Conservation (phyloP, 2,888 invertebrate genomes). For the Formica aserva region DNA sequence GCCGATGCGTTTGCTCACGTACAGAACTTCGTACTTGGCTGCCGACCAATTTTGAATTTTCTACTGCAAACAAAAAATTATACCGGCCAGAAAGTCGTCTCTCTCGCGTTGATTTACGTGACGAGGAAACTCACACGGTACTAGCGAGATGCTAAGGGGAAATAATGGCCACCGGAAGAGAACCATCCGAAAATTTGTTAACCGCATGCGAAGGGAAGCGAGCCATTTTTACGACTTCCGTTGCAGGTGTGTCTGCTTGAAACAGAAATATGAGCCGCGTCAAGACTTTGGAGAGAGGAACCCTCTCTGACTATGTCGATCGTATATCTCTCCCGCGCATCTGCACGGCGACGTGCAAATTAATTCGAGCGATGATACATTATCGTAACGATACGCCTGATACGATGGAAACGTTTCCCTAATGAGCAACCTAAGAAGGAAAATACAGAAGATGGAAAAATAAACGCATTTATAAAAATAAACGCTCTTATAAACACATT, state of each 20-base stretch:
- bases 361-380: conserved; percentile 59
- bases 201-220: conserved; percentile 57
- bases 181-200: conserved; percentile 70
- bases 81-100: conserved; percentile 24
- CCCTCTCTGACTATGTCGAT: conserved; percentile 46
- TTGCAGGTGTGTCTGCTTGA: conserved; percentile 54
- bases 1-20: background rate
- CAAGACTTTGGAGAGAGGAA: conserved; percentile 22
- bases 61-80: conserved; percentile 9
- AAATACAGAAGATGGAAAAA: background rate
- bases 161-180: conserved; percentile 67
- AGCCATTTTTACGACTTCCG: conserved; percentile 64
- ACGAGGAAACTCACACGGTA: conserved; percentile 14
- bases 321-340: conserved; percentile 34
- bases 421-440: conserved; percentile 11
- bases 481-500: background rate
- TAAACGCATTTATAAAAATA: no score
- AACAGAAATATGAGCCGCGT: conserved; percentile 59
- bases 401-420: conserved; percentile 60
- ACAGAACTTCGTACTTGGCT: conserved; percentile 32
- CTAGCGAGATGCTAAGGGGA: conserved; percentile 52
- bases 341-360: conserved; percentile 50
- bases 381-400: conserved; percentile 44
- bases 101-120: conserved; percentile 55
- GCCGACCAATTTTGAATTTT: conserved; percentile 29